phyloP scores from a whole-genome alignment of 2,888 invertebrate species.

The Cepaea hortensis region DNA sequence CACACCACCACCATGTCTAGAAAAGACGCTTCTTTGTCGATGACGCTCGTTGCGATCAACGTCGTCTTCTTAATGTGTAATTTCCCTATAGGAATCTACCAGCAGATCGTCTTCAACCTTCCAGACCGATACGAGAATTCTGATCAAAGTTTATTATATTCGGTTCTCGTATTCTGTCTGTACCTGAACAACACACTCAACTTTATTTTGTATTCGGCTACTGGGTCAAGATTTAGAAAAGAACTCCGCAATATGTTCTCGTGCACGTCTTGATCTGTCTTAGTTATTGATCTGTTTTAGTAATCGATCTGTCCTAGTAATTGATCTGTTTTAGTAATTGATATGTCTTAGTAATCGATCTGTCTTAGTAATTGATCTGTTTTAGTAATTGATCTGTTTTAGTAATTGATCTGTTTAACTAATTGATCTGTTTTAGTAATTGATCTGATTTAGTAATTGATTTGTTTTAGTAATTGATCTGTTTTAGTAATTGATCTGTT shows the following conservation, averaged over 20 bases:
- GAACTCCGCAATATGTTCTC: slow-evolving; percentile 17
- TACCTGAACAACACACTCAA: slow-evolving; percentile 38
- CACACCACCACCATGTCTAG: neutral
- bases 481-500: no score
- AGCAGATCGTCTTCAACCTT: slow-evolving; percentile 13
- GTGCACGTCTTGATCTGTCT: neutral
- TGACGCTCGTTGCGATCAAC: slow-evolving; percentile 18
- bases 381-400: no score
- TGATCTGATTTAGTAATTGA: no score
- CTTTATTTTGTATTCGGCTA: slow-evolving; percentile 34
- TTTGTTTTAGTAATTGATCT: no score
- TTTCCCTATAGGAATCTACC: slow-evolving; percentile 42
- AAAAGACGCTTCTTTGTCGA: slow-evolving; percentile 19
- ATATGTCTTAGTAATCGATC: no score
- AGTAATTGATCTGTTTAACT: no score
- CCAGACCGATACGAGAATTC: slow-evolving; percentile 23
- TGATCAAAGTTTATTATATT: neutral
- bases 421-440: no score
- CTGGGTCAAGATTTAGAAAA: slow-evolving; percentile 23
- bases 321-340: no score
- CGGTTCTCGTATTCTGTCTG: slow-evolving; percentile 19
- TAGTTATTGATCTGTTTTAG: neutral
- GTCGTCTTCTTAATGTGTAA: slow-evolving; percentile 31
- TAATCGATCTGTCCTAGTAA: no score
- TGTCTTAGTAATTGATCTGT: no score